These are phyloP conservation scores for Coptotermes formosanus DNA, from an alignment of 1,140 invertebrate genomes.

Conservation along the genomic window DNA sequence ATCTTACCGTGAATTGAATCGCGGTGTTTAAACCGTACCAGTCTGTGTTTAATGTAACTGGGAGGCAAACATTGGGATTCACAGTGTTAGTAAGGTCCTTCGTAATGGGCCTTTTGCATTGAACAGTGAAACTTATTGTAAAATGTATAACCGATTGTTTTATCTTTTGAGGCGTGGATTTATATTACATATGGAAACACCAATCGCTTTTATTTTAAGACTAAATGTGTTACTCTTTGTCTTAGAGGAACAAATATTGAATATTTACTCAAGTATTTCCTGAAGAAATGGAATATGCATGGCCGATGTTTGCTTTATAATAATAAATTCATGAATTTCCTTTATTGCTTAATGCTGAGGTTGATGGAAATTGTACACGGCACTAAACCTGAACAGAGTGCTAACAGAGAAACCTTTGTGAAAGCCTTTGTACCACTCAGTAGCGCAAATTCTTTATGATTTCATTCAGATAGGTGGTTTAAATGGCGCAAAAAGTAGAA, in stretches of 20 bases:
- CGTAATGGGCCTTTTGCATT: background rate
- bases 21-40: background rate
- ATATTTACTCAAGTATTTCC: conserved; percentile 6
- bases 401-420: too few species aligned
- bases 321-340: conserved; percentile 3
- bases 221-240: background rate
- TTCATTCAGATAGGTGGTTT: too few species aligned
- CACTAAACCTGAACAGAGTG: too few species aligned
- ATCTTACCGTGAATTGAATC: conserved; percentile 7
- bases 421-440: too few species aligned
- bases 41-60: background rate
- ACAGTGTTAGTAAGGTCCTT: background rate
- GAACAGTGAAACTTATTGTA: background rate
- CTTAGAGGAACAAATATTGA: conserved; percentile 12
- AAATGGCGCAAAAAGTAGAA: too few species aligned
- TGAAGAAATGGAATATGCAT: background rate
- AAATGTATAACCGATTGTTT: background rate
- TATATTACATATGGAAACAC: background rate
- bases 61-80: background rate
- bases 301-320: background rate
- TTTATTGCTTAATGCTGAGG: background rate
- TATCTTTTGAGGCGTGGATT: background rate
- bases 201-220: background rate
- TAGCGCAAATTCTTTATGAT: too few species aligned
- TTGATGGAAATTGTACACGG: background rate